These are phyloP conservation scores for Rhadina sibilatrix DNA, from an alignment of 2,113 vertebrate genomes.

Conservation along the genomic window DNA sequence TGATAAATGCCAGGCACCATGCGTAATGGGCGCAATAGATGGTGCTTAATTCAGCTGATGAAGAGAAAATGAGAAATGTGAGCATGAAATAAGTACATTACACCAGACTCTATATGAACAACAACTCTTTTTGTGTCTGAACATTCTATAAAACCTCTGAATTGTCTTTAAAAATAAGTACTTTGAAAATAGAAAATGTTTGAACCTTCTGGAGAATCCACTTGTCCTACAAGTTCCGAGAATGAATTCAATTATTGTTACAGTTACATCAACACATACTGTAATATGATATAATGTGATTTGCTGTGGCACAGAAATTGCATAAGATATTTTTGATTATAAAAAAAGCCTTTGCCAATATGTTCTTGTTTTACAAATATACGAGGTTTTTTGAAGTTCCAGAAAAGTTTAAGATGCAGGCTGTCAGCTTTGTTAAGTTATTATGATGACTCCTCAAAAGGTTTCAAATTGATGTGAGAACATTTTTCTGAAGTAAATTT, in stretches of 20 bases:
- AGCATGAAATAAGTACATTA: neutral
- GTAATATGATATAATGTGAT: conserved; percentile 40
- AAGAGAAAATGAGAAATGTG: conserved; percentile 7
- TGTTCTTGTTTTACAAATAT: conserved; percentile 53
- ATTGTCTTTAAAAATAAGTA: neutral
- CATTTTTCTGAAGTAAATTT: neutral
- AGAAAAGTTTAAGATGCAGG: conserved; percentile 22
- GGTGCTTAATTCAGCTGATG: neutral
- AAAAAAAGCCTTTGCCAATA: conserved; percentile 18
- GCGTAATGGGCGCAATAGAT: neutral
- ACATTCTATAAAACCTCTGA: neutral
- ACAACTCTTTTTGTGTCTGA: neutral
- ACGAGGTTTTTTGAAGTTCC: neutral
- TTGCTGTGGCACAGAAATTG: conserved; percentile 21
- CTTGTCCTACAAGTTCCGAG: neutral
- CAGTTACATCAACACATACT: conserved; percentile 43
- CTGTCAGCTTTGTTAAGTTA: conserved; percentile 10
- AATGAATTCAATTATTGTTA: conserved; percentile 34
- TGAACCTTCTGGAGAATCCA: neutral
- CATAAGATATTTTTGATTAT: conserved; percentile 37
- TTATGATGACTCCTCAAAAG: neutral
- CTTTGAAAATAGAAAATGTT: neutral
- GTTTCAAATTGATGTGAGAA: neutral
- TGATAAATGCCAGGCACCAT: neutral
- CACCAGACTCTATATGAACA: neutral